Percentiles rank a stretch among this genome's conserved stretches.
Evolutionary conservation across 2,888 invertebrate genomes (phyloP).

Genomic region (Oscheius sp.): DNA sequence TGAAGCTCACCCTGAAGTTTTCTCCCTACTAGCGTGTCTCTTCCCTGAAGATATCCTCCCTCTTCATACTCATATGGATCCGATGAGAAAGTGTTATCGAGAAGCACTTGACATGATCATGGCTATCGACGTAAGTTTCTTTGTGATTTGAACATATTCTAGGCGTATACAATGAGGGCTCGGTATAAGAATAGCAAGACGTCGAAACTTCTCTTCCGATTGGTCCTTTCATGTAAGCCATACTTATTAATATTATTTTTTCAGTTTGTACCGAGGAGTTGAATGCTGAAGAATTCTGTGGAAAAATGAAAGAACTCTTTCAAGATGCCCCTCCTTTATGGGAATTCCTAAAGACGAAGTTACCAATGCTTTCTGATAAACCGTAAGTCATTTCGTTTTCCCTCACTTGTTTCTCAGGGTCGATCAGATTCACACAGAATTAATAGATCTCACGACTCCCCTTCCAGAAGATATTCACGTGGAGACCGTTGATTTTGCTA

Average conservation of each 20-base stretch:
- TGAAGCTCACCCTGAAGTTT: not conserved
- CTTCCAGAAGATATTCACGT: not conserved
- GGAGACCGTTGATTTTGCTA: not conserved
- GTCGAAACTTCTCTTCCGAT: conserved; percentile 1
- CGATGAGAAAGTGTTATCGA: conserved; percentile 9
- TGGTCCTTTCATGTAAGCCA: conserved; percentile 1
- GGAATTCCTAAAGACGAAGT: conserved; percentile 8
- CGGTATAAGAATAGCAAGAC: conserved; percentile 8
- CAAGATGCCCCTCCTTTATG: conserved; percentile 8
- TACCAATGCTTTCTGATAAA: not conserved
- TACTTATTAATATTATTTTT: not conserved
- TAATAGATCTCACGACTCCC: not conserved
- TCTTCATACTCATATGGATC: not conserved
- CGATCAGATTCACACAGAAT: not conserved
- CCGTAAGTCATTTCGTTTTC: not conserved
- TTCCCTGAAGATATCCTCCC: not conserved
- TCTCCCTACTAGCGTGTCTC: conserved; percentile 4
- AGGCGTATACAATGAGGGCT: conserved; percentile 14
- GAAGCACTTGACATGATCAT: conserved; percentile 24
- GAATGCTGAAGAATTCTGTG: not conserved
- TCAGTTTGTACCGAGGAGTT: not conserved
- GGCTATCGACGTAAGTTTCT: conserved; percentile 20
- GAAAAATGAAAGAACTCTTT: conserved; percentile 7
- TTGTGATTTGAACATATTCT: not conserved
- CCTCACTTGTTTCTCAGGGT: not conserved